These are phyloP conservation scores for Thinocorus orbignyianus DNA, from an alignment of 2,113 vertebrate species.

Conservation along the genomic window DNA sequence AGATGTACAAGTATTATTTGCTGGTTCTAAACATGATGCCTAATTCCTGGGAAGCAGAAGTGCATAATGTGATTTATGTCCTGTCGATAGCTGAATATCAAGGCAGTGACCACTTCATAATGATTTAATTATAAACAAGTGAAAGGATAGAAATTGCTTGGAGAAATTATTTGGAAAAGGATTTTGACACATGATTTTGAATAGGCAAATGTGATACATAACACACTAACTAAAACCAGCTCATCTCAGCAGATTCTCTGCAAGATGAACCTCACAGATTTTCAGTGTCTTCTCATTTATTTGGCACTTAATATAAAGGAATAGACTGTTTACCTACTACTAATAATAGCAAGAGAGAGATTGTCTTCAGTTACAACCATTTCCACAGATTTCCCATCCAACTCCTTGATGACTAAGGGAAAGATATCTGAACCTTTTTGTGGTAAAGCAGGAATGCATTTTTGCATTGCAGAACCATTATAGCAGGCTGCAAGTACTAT, in stretches of 20 bases:
- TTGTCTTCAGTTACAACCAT: neutral
- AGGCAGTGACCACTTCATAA: neutral
- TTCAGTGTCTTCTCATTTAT: neutral
- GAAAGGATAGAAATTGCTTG: neutral
- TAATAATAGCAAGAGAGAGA: neutral
- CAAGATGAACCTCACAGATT: neutral
- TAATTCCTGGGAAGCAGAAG: neutral
- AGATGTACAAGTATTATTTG: neutral
- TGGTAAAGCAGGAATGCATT: neutral
- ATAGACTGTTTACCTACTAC: neutral
- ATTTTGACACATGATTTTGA: neutral
- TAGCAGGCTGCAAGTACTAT: neutral
- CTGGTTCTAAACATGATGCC: neutral
- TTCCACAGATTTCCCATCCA: neutral
- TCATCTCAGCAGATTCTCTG: neutral
- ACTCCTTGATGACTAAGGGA: neutral
- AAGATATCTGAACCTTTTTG: neutral
- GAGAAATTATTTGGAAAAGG: neutral
- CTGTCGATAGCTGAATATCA: neutral
- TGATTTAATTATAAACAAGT: neutral
- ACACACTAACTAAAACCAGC: neutral
- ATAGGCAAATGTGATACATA: neutral
- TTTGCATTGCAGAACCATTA: neutral
- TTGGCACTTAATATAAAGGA: neutral
- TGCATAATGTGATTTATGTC: neutral